phyloP scores from a whole-genome alignment of 2,113 vertebrate species.

The Echinops telfairi region DNA sequence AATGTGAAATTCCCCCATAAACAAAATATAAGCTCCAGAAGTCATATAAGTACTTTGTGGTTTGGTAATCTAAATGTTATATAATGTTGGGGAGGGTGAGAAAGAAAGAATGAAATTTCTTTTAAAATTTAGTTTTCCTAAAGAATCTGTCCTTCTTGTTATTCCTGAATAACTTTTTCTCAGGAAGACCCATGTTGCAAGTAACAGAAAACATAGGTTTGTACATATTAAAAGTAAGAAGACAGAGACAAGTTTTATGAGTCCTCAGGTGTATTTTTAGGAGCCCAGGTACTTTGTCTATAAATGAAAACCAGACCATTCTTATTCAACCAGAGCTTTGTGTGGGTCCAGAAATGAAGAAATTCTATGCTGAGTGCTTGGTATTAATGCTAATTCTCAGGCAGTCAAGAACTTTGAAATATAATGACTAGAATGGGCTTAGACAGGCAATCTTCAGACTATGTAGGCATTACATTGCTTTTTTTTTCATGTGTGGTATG shows the following conservation, averaged over 20 bases:
- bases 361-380: neutral
- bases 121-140: neutral
- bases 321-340: neutral
- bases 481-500: neutral
- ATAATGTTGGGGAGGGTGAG: neutral
- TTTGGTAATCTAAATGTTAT: conserved; percentile 7
- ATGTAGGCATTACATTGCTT: neutral
- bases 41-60: neutral
- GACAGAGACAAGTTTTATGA: conserved; percentile 51
- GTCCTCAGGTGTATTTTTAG: neutral
- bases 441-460: neutral
- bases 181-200: conserved; percentile 5
- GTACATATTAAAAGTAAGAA: neutral
- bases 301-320: neutral
- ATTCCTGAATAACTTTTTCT: neutral
- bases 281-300: conserved; percentile 1
- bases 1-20: conserved; percentile 1
- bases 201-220: neutral
- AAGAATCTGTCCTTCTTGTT: neutral
- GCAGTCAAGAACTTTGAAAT: neutral
- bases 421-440: neutral
- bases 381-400: conserved; percentile 27
- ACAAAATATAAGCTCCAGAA: neutral
- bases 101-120: neutral
- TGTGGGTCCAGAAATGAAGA: neutral